A percentile compares a stretch with the other conserved stretches of the same genome.
phyloP scores from a whole-genome alignment of 2,888 invertebrate species.

The Platycheirus rosarum region DNA sequence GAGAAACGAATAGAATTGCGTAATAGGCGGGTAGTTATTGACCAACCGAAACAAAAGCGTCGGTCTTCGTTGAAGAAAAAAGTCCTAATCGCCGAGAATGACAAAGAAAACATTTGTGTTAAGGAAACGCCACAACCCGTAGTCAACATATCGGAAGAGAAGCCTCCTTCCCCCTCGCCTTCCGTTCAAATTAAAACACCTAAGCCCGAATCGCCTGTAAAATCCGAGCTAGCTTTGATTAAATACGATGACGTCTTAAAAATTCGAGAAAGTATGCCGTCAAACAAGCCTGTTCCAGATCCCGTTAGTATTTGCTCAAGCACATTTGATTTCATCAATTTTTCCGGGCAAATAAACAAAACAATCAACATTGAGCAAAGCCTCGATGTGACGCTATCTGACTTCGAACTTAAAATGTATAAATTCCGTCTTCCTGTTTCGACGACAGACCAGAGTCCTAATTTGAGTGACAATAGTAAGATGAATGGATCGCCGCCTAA shows the following conservation, averaged over 20 bases:
- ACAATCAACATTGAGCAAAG: constrained; percentile 55
- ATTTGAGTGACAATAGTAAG: constrained; percentile 5
- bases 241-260: constrained; percentile 6
- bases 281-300: neutral
- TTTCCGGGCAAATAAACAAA: constrained; percentile 35
- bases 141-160: neutral
- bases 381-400: constrained; percentile 52
- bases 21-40: constrained; percentile 33
- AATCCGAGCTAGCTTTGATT: constrained; percentile 9
- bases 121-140: neutral
- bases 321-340: constrained; percentile 66
- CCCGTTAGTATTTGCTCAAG: constrained; percentile 38
- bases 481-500: constrained; percentile 35
- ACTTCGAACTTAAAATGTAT: constrained; percentile 57
- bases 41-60: constrained; percentile 15
- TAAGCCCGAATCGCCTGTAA: neutral
- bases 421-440: constrained; percentile 52
- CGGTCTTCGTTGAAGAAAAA: constrained; percentile 35
- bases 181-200: neutral
- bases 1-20: constrained; percentile 54
- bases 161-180: neutral
- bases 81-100: constrained; percentile 39
- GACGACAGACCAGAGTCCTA: constrained; percentile 29
- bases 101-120: constrained; percentile 56
- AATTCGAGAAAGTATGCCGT: neutral